These are phyloP conservation scores for Euwallacea fornicatus DNA, from an alignment of 1,140 invertebrate species.

Conservation along the genomic window DNA sequence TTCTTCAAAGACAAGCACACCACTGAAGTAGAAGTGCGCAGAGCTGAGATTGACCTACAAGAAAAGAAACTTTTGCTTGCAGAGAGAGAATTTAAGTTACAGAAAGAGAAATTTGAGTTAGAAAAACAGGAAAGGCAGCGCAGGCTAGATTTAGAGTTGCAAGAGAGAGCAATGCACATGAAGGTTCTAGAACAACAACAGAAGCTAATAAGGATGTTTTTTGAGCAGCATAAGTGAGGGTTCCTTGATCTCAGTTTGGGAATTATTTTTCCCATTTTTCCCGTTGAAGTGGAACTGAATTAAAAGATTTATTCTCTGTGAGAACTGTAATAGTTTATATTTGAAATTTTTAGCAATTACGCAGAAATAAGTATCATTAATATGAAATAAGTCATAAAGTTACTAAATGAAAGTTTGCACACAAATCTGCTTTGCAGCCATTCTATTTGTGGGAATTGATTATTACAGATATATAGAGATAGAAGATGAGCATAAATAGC, in stretches of 20 bases:
- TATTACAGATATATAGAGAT: no score
- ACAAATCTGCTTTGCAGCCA: no score
- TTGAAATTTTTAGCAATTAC: no score
- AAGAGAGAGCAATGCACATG: slow-evolving; percentile 33
- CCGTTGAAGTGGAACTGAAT: no score
- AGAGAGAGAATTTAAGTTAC: slow-evolving; percentile 38
- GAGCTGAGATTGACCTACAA: slow-evolving; percentile 23
- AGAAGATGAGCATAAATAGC: no score
- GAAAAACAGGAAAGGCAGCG: slow-evolving; percentile 29
- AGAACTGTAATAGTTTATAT: no score
- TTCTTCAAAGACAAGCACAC: slow-evolving; percentile 35
- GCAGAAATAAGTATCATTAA: no score
- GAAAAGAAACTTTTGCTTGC: slow-evolving; percentile 29
- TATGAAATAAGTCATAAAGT: no score
- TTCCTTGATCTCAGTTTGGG: background rate
- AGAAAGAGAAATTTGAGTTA: slow-evolving; percentile 32
- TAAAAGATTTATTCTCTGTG: background rate
- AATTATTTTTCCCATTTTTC: background rate
- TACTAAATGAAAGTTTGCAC: no score
- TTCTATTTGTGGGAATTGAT: no score
- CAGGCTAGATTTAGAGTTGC: slow-evolving; percentile 26
- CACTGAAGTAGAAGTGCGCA: slow-evolving; percentile 21
- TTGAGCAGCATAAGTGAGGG: slow-evolving; percentile 25
- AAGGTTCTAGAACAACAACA: slow-evolving; percentile 35
- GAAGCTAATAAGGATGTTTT: slow-evolving; percentile 32